Base-by-base conservation (phyloP, 2,888 invertebrate species). In the Tridacna crocea region DNA sequence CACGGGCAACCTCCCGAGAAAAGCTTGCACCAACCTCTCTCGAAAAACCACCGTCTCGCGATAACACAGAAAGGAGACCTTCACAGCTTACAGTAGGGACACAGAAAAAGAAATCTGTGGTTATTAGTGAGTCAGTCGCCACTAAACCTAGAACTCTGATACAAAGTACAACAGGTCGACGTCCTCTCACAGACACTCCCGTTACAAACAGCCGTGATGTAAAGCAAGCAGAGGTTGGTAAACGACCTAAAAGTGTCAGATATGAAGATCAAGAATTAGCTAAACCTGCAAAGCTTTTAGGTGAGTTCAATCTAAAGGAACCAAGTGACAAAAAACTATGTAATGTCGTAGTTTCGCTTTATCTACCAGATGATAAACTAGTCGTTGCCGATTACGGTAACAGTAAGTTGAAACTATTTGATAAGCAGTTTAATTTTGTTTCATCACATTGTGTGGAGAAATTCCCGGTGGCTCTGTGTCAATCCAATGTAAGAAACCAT, bases 331-430 rank as follows among this genome's bases (percentile, higher is more conserved):
- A 55, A 46, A 48, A 63, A 47, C 47, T 47, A 11, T 84, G 84
- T 65, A 60, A 80, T n/a, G 72, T 84, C 13, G 75, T 84, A 11
- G 26, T 79, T 2, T 79, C 81, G 0, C 58, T 81, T 0, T 76
- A 75, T 26, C 60, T 84, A 15, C 60, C 36, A 6, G 76, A 79
- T 55, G 79, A 77, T 51, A 74, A 77, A 19, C 46, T 81, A 13
- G 75, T 81, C 24, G 73, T 79, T 15, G 79, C 79, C 13, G 84
- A 84, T 58, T 27, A 70, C n/a, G 68, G 55, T 17, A 84, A 84
- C 13, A 68, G 74, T 55, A 84, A 84, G 15, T 46, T 84, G 17
- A 84, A 84, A 65, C 68, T 81, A 24, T 81, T 76, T 47, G 79
- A 81, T 26, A 17, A 22, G 13, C 55, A 79, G 15, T 84, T 48